Evolutionary conservation across 1,140 invertebrate genomes (phyloP).

Genomic region (Drosophila asahinai): DNA sequence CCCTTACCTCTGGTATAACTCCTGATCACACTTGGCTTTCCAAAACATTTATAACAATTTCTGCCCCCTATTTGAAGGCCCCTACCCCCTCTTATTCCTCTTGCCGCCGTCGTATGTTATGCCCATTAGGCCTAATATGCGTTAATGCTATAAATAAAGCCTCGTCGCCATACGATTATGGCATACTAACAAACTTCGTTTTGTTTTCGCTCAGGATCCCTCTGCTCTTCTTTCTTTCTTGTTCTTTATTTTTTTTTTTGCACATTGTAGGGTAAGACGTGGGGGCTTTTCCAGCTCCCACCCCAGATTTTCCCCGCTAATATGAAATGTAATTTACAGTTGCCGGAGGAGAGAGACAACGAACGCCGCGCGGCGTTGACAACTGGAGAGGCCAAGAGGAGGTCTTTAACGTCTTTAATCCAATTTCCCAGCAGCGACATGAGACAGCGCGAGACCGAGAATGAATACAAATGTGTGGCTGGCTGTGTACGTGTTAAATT

Average conservation of each 20-base stretch:
- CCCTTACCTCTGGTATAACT: slow-evolving; percentile 39
- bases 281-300: neutral
- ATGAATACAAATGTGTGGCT: slow-evolving; percentile 77
- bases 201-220: slow-evolving; percentile 32
- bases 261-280: slow-evolving; percentile 11
- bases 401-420: slow-evolving; percentile 82
- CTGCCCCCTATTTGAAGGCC: neutral
- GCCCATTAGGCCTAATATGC: slow-evolving; percentile 81
- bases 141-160: slow-evolving; percentile 82
- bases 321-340: slow-evolving; percentile 80
- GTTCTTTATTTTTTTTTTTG: no score
- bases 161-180: slow-evolving; percentile 78
- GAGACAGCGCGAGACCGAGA: slow-evolving; percentile 61
- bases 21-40: slow-evolving; percentile 47
- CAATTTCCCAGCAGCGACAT: slow-evolving; percentile 74
- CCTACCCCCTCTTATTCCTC: neutral
- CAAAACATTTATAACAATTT: slow-evolving; percentile 67
- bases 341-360: slow-evolving; percentile 40
- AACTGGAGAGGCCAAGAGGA: slow-evolving; percentile 20
- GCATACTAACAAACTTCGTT: slow-evolving; percentile 77
- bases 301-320: slow-evolving; percentile 23
- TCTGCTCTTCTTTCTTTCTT: slow-evolving; percentile 12
- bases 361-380: slow-evolving; percentile 15
- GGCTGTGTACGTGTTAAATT: slow-evolving; percentile 76
- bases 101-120: slow-evolving; percentile 62